Evolutionary conservation across 2,113 vertebrate genomes (phyloP), one percentile per base, ranked within the genome.

Genomic region (Psittacara wagleri): DNA sequence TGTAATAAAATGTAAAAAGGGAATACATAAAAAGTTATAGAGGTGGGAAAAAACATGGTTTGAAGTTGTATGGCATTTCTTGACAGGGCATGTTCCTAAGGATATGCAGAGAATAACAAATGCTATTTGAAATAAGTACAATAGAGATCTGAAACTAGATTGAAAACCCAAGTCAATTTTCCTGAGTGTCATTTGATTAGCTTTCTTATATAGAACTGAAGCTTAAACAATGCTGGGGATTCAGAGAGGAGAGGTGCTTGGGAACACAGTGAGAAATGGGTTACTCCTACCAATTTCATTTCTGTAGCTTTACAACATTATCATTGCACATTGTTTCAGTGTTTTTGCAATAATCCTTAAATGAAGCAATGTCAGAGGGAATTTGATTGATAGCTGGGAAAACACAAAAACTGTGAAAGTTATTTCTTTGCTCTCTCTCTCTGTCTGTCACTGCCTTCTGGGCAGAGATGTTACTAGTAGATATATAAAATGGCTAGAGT

Each of bases 1-100:
- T 97, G 94, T 97, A 98, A 98, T 98, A 97, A 98, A 98, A 98
- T 97, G 95, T 97, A 98, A 98, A 98, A 98, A 97, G 97, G 95
- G 98, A 98, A 98, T 98, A 97, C 96, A 97, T 98, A 97, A 98
- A 97, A 98, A 97, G 97, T 98, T 98, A 97, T 96, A 96, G 97
- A 98, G 96, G 96, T 98, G 96, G 96, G 95, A 96, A 97, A 97
- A 98, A 98, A 97, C 97, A 97, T 55, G 78, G 96, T 98, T 98
- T 98, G 98, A 98, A 98, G 97, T 98, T 97, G 92, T 91, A 97
- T 94, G 95, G 96, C 95, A 94, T 97, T 98, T 97, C 96, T 97
- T 97, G 97, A 98, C 96, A 97, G 96, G 95, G 93, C 96, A 97
- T 96, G 96, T 97, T 98, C 96, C 97, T 98, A 97, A 97, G 97